phyloP scores from a whole-genome alignment of 92 coral and sea anemone genomes.

The Epizoanthus rinbou region DNA sequence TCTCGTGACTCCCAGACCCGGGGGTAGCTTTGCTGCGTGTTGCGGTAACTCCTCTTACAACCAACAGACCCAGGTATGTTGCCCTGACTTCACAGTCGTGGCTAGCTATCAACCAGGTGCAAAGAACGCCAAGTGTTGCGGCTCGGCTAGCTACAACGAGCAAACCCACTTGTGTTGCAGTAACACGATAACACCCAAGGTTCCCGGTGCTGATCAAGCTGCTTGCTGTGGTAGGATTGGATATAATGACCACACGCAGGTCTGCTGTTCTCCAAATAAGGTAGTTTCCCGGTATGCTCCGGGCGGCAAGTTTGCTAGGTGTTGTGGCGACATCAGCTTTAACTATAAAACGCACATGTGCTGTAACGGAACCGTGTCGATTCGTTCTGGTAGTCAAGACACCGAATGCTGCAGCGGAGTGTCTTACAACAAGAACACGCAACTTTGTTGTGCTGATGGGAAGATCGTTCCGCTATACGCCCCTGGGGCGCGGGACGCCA shows the following conservation, averaged over 20 bases:
- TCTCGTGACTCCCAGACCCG: not conserved
- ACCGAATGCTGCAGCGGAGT: conserved; percentile 41
- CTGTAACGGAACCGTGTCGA: conserved; percentile 36
- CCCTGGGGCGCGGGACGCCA: conserved; percentile 26
- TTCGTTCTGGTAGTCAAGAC: not conserved
- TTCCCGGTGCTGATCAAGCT: conserved; percentile 4
- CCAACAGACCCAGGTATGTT: conserved; percentile 36
- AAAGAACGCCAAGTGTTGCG: conserved; percentile 43
- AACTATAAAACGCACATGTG: conserved; percentile 42
- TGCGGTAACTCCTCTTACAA: conserved; percentile 48
- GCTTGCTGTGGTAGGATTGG: conserved; percentile 46
- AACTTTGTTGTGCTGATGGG: conserved; percentile 40
- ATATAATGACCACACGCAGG: conserved; percentile 37
- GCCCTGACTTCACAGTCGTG: conserved; percentile 33
- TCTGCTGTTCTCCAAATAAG: conserved; percentile 46
- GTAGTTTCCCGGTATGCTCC: conserved; percentile 13
- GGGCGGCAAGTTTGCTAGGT: conserved; percentile 36
- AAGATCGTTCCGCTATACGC: conserved; percentile 20
- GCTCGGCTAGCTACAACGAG: conserved; percentile 31
- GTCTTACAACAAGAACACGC: conserved; percentile 12
- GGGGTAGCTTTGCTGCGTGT: conserved; percentile 40
- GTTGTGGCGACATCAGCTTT: conserved; percentile 47
- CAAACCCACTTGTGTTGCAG: conserved; percentile 36
- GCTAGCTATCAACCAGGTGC: conserved; percentile 37
- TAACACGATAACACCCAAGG: not conserved